Evolutionary conservation across 2,888 invertebrate genomes (phyloP).

Genomic region (Nomada hirtipes): DNA sequence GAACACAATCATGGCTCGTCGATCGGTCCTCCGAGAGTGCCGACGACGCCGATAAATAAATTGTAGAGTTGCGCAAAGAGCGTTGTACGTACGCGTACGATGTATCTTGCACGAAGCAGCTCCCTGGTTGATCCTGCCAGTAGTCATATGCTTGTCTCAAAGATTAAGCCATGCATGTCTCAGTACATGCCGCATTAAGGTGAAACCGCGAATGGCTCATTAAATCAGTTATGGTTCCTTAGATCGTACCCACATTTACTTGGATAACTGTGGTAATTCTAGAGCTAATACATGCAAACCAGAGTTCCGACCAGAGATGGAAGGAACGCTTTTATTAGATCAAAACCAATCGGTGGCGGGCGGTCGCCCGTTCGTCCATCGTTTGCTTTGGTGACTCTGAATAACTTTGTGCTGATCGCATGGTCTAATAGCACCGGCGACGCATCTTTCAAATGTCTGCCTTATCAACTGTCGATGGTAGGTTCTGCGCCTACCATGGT

Average conservation of each 20-base stretch:
- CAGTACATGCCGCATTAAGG: slow-evolving; percentile 86
- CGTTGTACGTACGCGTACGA: no score
- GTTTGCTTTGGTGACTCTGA: no score
- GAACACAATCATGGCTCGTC: no score
- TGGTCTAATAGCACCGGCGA: slow-evolving; percentile 83
- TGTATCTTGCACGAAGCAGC: not conserved
- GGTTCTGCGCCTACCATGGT: slow-evolving; percentile 89
- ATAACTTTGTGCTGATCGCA: not conserved
- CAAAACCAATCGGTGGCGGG: no score
- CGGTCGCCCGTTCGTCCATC: no score
- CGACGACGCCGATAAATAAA: slow-evolving; percentile 83
- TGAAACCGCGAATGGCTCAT: slow-evolving; percentile 87
- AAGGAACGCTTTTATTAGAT: slow-evolving; percentile 27
- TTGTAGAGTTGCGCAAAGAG: no score
- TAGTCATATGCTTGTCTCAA: slow-evolving; percentile 88
- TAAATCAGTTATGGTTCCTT: slow-evolving; percentile 87
- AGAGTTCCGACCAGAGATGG: slow-evolving; percentile 83
- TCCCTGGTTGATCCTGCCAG: slow-evolving; percentile 85
- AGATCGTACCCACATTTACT: slow-evolving; percentile 85
- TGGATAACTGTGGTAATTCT: slow-evolving; percentile 89
- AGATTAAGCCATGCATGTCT: slow-evolving; percentile 89
- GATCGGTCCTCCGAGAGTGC: slow-evolving; percentile 64
- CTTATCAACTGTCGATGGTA: slow-evolving; percentile 89
- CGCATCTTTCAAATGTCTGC: slow-evolving; percentile 88
- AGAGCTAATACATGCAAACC: slow-evolving; percentile 88